Evolutionary conservation across 2,888 invertebrate genomes (phyloP), one percentile per base, ranked within the genome.

Genomic region (Listrodromus nycthemerus): DNA sequence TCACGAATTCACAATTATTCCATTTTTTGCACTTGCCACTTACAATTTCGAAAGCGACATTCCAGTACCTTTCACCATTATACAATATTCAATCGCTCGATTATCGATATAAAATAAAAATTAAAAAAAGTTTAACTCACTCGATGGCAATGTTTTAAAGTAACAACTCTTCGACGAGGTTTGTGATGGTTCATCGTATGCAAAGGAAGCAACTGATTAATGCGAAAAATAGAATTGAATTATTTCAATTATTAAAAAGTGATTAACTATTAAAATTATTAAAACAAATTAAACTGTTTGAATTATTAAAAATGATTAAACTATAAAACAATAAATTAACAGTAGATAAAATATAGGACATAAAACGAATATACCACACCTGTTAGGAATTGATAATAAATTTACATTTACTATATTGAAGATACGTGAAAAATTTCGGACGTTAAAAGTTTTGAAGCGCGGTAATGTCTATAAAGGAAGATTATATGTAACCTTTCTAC

Each of bases 91-190:
- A 7, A 66, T 45, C 1, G 41, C 19, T 30, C 30, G 30, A 21
- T 37, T 78, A 52, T 74, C n/a, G 27, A 37, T 48, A 66, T 16
- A 21, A 73, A 30, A 8, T 52, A 55, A 50, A 58, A 50, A 48
- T 33, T 67, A 73, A 63, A 33, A 55, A 58, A 48, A 8, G 16
- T 75, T 55, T 37, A 52, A 80, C 37, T 50, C 27, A 19, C 58
- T 24, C 5, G 55, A 79, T 75, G 83, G 79, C 79, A 79, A 70
- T 75, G 19, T 1, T 10, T 10, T 16, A 65, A 80, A 65, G 61
- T 71, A 71, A 71, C 55, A 83, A 80, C 61, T 33, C 71, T 79
- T 79, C 66, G 70, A 80, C 75, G 41, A 70, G 30, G 37, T 61
- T 61, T 10, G 33, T 21, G 21, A 70, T 8, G 30, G 21, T 69